Evolutionary conservation across 1,140 invertebrate genomes (phyloP), one percentile per base, ranked within the genome.

Genomic region (Hylaeus volcanicus): DNA sequence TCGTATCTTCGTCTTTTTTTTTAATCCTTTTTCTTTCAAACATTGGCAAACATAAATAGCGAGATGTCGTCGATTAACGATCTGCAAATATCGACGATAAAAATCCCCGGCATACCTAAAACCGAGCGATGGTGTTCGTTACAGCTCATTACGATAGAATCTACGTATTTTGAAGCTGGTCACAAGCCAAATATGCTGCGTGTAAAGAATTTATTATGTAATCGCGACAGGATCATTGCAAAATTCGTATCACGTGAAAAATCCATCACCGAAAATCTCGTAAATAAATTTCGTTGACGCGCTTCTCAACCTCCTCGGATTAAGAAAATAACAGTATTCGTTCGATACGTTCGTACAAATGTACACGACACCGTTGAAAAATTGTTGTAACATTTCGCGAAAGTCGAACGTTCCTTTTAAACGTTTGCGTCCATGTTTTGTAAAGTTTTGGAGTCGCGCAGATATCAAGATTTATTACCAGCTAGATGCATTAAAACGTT

Each of bases 111-210:
- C 76, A 85, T 74, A 78, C 79, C 51, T 55, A 64, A 76, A 87
- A 81, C 74, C 26, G 63, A 41, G 53, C 39, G 66, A 87, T 86
- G 78, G 74, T 74, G 45, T 37, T 61, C 55, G 77, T 66, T 82
- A 86, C 84, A 83, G 61, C 51, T 86, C 76, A 82, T 89, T 85
- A 83, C 85, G 87, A 84, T 86, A 71, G 81, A 86, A 87, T 84
- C 78, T 80, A 87, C 81, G 85, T 88, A 88, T 89, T 89, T 86
- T 56, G 82, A 79, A 72, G 70, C 83, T 90, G 87, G 84, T 88
- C 58, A 9, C 55, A 75, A 83, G 87, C 84, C 87, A 89, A 87
- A 81, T 55, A 26, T 15, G 41, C 72, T 74, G 41, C 51, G 81
- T 75, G 74, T 85, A 88, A 81, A 83, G 65, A 86, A 86, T 88